These are phyloP conservation scores for Scolopax rusticola DNA, from an alignment of 2,797 vertebrate species.

Conservation along the genomic window DNA sequence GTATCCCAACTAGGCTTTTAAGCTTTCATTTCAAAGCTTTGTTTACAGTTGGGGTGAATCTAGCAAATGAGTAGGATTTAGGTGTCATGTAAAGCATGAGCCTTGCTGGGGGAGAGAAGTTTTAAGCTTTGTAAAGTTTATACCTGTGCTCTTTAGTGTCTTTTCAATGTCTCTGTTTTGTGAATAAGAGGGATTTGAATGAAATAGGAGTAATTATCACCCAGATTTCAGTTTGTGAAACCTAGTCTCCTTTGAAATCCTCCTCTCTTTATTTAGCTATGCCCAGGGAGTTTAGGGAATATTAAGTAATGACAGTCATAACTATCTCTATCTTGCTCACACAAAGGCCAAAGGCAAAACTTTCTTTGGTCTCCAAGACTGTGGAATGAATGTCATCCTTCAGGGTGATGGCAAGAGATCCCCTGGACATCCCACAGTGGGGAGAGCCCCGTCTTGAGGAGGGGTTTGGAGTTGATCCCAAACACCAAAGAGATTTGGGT, in stretches of 20 bases:
- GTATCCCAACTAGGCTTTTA: constrained; percentile 59
- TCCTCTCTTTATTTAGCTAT: constrained; percentile 22
- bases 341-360: neutral
- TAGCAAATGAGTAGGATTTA: constrained; percentile 78
- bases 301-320: constrained; percentile 7
- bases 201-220: constrained; percentile 43
- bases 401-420: neutral
- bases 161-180: neutral
- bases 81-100: constrained; percentile 66
- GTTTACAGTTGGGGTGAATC: constrained; percentile 72
- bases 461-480: fast-evolving
- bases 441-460: fast-evolving
- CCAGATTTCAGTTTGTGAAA: constrained; percentile 25
- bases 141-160: constrained; percentile 6
- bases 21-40: constrained; percentile 71
- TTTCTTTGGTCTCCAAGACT: neutral
- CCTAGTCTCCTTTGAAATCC: constrained; percentile 55
- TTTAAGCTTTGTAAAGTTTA: constrained; percentile 63
- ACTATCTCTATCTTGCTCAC: neutral
- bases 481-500: neutral
- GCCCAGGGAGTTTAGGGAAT: neutral
- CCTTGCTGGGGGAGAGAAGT: constrained; percentile 45
- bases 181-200: constrained; percentile 52
- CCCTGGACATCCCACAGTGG: fast-evolving
- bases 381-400: neutral